These are phyloP conservation scores for Laothoe populi DNA, from an alignment of 2,888 invertebrate genomes.

Conservation along the genomic window DNA sequence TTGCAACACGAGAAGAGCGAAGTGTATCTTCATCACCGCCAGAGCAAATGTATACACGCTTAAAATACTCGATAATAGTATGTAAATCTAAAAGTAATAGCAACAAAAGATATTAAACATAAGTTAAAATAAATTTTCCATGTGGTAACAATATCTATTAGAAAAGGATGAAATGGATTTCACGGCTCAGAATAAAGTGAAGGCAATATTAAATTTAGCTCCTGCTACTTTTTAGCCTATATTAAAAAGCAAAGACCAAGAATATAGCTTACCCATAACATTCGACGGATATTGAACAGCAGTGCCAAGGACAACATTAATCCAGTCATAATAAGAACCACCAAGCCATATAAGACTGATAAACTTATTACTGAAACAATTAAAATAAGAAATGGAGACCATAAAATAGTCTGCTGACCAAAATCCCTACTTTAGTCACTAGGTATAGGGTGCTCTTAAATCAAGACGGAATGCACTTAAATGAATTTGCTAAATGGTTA, in stretches of 20 bases:
- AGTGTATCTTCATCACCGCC: conserved; percentile 13
- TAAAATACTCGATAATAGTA: not conserved
- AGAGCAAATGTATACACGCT: conserved; percentile 1
- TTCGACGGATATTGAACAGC: conserved; percentile 2
- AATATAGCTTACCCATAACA: conserved; percentile 9
- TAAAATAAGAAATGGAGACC: too few relatives aligned
- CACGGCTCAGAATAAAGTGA: too few relatives aligned
- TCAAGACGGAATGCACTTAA: too few relatives aligned
- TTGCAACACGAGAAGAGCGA: conserved; percentile 5
- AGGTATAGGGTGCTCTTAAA: too few relatives aligned
- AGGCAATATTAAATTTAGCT: too few relatives aligned
- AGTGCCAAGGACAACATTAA: not conserved
- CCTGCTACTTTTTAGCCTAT: too few relatives aligned
- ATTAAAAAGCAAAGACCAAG: not conserved
- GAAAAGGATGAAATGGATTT: too few relatives aligned
- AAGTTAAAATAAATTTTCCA: not conserved
- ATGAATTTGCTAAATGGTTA: too few relatives aligned
- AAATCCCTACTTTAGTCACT: too few relatives aligned
- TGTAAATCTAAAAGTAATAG: conserved; percentile 7
- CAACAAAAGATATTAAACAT: not conserved
- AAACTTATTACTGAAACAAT: conserved; percentile 16
- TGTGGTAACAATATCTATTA: not conserved
- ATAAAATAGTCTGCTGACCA: too few relatives aligned
- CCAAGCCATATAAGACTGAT: not conserved
- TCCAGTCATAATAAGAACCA: not conserved